Conservation (phyloP, 1,140 invertebrate species). For the Scylla paramamosain region DNA sequence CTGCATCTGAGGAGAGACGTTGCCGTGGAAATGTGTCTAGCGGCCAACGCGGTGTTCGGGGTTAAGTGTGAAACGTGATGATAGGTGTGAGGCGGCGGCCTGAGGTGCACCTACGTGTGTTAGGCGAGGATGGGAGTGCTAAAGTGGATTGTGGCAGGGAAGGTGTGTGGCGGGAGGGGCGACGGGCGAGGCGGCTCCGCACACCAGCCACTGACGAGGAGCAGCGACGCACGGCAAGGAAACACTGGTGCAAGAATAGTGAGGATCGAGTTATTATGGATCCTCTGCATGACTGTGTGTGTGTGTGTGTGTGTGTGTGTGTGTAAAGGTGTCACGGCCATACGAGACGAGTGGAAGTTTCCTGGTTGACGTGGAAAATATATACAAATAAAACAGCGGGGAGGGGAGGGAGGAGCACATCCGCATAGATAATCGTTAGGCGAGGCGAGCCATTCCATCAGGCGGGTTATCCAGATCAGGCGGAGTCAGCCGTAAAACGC, state of each 20-base stretch:
- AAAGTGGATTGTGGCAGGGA: too few relatives aligned
- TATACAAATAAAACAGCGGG: too few relatives aligned
- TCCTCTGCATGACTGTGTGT: neutral
- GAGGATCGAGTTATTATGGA: too few relatives aligned
- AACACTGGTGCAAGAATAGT: too few relatives aligned
- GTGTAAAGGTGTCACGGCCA: neutral
- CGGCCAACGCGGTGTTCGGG: neutral
- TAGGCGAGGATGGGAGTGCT: too few relatives aligned
- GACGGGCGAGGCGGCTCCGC: too few relatives aligned
- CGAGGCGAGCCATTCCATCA: conserved; percentile 15
- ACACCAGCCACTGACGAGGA: too few relatives aligned
- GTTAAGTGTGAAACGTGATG: neutral
- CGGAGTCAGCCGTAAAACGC: conserved; percentile 35
- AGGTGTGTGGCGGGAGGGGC: too few relatives aligned
- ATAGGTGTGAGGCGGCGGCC: neutral
- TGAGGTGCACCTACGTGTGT: too few relatives aligned
- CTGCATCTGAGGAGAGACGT: neutral
- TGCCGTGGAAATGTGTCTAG: neutral
- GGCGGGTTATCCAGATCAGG: neutral
- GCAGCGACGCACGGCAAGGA: too few relatives aligned
- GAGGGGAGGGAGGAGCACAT: neutral
- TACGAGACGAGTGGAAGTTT: neutral
- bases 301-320: neutral
- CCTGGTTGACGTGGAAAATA: neutral
- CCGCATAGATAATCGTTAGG: conserved; percentile 25